A percentile compares a stretch with the other conserved stretches of the same genome.
Conservation (phyloP, 2,113 vertebrate species). For the Coreoperca whiteheadi region DNA sequence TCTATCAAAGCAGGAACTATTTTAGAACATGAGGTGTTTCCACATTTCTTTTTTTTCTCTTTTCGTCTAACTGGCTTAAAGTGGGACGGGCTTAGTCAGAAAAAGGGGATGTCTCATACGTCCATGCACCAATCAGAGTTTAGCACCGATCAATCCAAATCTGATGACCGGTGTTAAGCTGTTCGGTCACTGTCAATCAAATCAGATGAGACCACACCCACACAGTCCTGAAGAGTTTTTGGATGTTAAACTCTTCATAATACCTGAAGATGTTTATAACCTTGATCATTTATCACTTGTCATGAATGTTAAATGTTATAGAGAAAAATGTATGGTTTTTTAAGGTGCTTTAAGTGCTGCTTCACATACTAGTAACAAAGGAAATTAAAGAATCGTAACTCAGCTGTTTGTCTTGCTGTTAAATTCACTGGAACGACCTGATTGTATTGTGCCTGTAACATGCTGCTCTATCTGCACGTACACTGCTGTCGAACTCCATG, state of each 20-base stretch:
- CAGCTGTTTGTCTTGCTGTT: background rate
- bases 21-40: background rate
- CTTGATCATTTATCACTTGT: background rate
- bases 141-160: background rate
- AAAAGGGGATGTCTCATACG: background rate
- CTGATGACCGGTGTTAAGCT: background rate
- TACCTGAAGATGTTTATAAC: background rate
- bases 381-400: background rate
- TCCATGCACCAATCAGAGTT: background rate
- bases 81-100: background rate
- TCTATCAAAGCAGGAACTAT: no score
- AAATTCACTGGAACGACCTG: background rate
- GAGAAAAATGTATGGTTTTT: background rate
- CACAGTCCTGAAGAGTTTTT: background rate
- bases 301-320: background rate
- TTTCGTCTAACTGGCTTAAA: background rate
- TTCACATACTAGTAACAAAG: background rate
- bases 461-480: background rate
- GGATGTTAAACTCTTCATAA: background rate
- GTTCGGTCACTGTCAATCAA: background rate
- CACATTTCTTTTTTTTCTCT: background rate
- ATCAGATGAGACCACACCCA: background rate
- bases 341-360: background rate
- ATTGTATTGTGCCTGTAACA: background rate
- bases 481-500: constrained; percentile 10